Conservation (phyloP, 37 sponge, comb jelly and placozoan genomes). For the Ianthella basta region DNA sequence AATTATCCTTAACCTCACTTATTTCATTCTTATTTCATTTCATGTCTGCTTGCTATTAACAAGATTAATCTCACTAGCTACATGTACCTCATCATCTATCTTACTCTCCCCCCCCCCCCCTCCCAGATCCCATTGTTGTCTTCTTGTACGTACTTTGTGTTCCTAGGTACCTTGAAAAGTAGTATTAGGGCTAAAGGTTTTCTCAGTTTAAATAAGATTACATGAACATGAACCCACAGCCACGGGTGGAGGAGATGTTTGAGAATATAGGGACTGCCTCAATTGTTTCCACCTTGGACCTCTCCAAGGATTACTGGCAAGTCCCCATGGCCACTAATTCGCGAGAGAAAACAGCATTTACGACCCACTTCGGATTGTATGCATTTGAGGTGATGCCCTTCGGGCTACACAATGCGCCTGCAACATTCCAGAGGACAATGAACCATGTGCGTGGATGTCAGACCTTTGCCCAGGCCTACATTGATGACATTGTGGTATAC, state of each 20-base stretch:
- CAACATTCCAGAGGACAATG: constrained; percentile 49
- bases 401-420: constrained; percentile 61
- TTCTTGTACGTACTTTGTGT: too few relatives aligned
- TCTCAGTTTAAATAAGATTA: too few relatives aligned
- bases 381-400: constrained; percentile 66
- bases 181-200: too few relatives aligned
- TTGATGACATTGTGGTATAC: constrained; percentile 47
- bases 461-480: constrained; percentile 17
- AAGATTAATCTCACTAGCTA: too few relatives aligned
- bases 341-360: constrained; percentile 48
- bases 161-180: too few relatives aligned
- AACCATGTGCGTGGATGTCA: constrained; percentile 6
- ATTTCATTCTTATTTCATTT: too few relatives aligned
- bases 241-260: constrained; percentile 54
- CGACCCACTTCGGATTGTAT: constrained; percentile 54
- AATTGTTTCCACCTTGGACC: constrained; percentile 56
- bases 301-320: constrained; percentile 72
- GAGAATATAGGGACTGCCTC: constrained; percentile 43
- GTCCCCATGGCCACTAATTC: constrained; percentile 42
- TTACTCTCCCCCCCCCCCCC: too few relatives aligned
- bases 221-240: too few relatives aligned
- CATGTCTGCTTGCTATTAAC: too few relatives aligned
- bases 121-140: too few relatives aligned
- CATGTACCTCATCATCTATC: too few relatives aligned
- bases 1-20: too few relatives aligned